phyloP scores from a whole-genome alignment of 2,888 invertebrate species.

The Zeuzera pyrina region DNA sequence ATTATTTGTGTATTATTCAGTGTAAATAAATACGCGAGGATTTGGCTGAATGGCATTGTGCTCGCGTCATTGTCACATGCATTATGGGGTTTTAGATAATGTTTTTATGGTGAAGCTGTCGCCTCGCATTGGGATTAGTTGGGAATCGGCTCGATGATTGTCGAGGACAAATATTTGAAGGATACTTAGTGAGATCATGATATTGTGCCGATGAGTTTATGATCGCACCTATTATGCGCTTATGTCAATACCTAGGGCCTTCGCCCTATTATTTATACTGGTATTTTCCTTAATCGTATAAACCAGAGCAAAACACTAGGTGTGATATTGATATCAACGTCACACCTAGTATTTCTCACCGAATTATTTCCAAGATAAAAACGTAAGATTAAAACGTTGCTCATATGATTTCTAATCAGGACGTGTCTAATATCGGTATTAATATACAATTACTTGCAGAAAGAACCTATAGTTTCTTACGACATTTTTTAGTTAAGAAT shows the following conservation, averaged over 20 bases:
- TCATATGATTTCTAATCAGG: no score
- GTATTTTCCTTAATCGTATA: no score
- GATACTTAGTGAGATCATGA: conserved; percentile 21
- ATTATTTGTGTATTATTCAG: conserved; percentile 64
- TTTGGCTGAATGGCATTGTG: conserved; percentile 48
- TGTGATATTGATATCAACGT: no score
- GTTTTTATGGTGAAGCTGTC: conserved; percentile 41
- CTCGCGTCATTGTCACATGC: conserved; percentile 36
- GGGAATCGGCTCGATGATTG: conserved; percentile 45
- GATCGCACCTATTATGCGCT: conserved; percentile 36
- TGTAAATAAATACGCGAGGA: conserved; percentile 61
- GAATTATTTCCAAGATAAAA: no score
- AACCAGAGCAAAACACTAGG: no score
- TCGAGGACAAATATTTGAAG: conserved; percentile 56
- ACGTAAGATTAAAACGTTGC: no score
- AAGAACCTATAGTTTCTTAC: no score
- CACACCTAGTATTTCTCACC: no score
- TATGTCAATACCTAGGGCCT: conserved; percentile 19
- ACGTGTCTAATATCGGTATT: no score
- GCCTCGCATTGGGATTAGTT: conserved; percentile 44
- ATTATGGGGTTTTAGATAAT: conserved; percentile 40
- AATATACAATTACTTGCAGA: no score
- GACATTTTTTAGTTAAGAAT: no score
- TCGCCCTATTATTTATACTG: not conserved
- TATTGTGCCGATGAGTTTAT: conserved; percentile 31